Evolutionary conservation across 92 coral and sea anemone species (phyloP).

Genomic region (Chrysogorgia sp.): DNA sequence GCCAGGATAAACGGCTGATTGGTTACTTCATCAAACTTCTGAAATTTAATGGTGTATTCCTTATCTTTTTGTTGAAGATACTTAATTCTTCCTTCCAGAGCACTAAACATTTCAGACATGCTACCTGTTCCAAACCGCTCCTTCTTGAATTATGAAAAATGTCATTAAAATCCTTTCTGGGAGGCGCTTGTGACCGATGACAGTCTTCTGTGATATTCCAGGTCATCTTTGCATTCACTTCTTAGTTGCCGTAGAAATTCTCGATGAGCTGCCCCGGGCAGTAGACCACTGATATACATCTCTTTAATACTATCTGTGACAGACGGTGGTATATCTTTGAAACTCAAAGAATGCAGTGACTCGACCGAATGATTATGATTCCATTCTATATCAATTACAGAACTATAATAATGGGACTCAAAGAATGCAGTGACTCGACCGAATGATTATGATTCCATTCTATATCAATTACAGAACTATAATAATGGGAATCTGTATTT

Average conservation of each 20-base stretch:
- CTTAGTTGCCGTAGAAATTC: not conserved
- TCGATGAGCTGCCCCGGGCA: not conserved
- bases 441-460: constrained; percentile 34
- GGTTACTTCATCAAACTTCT: constrained; percentile 19
- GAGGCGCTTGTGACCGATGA: constrained; percentile 9
- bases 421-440: constrained; percentile 4
- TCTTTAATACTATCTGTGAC: not conserved
- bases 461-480: not conserved
- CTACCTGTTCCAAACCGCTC: constrained; percentile 9
- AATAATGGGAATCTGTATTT: constrained; percentile 4
- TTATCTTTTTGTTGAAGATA: no score
- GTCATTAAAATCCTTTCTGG: not conserved
- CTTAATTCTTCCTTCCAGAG: no score
- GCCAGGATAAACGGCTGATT: constrained; percentile 28
- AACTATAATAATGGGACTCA: not conserved
- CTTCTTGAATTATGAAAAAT: not conserved
- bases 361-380: constrained; percentile 17
- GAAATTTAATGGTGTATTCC: constrained; percentile 7
- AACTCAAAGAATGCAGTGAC: constrained; percentile 14
- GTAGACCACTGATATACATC: not conserved
- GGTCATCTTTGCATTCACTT: constrained; percentile 4
- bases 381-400: constrained; percentile 21
- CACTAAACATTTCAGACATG: no score
- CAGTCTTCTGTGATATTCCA: not conserved
- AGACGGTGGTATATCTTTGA: constrained; percentile 3